Conservation (phyloP, 2,888 invertebrate genomes). For the Brachylomia viminalis region DNA sequence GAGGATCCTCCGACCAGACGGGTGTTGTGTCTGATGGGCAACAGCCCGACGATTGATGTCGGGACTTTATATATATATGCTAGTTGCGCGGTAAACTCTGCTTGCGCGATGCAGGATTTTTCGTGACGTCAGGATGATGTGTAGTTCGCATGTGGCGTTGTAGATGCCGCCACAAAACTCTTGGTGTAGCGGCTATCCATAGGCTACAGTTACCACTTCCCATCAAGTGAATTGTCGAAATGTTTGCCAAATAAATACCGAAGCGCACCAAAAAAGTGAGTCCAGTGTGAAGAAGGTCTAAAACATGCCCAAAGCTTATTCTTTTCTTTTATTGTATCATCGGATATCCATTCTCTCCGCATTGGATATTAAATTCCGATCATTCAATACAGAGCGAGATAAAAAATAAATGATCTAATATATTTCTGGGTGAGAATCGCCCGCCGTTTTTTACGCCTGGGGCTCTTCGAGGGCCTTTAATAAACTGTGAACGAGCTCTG, state of each 20-base stretch:
- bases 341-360: conserved; percentile 49
- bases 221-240: neutral
- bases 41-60: too few species aligned
- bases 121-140: too few species aligned
- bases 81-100: too few species aligned
- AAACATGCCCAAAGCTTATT: conserved; percentile 31
- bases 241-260: conserved; percentile 33
- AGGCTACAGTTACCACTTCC: neutral
- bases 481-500: conserved; percentile 56
- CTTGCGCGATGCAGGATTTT: too few species aligned
- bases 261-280: neutral
- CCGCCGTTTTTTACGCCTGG: conserved; percentile 39
- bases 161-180: neutral
- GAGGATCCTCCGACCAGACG: too few species aligned
- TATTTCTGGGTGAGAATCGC: conserved; percentile 42
- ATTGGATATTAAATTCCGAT: conserved; percentile 66
- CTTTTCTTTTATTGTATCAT: conserved; percentile 56
- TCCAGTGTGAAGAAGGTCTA: conserved; percentile 21
- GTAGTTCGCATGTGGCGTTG: too few species aligned
- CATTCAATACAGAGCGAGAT: conserved; percentile 45
- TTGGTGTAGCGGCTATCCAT: neutral
- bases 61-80: too few species aligned
- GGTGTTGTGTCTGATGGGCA: too few species aligned
- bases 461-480: conserved; percentile 42
- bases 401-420: conserved; percentile 61